A percentile compares a stretch with the other conserved stretches of the same genome.
phyloP scores from a whole-genome alignment of 2,797 vertebrate species.

The Mormyrus proboscirostris region DNA sequence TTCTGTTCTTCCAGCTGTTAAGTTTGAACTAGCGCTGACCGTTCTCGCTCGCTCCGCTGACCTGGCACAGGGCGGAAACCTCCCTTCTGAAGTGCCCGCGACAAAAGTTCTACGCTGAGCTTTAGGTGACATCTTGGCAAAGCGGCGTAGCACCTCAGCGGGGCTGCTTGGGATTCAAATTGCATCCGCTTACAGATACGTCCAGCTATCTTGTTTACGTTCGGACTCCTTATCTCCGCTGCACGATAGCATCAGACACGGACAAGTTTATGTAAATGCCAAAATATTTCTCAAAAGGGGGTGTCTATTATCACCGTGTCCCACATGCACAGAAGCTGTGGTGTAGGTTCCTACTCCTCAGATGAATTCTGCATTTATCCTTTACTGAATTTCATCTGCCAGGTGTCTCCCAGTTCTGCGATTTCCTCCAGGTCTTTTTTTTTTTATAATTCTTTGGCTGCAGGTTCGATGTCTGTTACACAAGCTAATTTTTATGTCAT shows the following conservation, averaged over 20 bases:
- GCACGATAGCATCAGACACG: slow-evolving; percentile 6
- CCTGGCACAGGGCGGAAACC: not conserved
- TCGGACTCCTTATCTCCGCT: not conserved
- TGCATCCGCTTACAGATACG: not conserved
- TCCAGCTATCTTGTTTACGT: slow-evolving; percentile 9
- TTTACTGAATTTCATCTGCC: not conserved
- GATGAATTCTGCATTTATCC: not conserved
- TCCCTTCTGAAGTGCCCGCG: not conserved
- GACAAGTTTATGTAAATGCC: slow-evolving; percentile 7
- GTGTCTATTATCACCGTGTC: not conserved
- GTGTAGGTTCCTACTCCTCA: not conserved
- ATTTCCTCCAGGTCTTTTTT: not conserved
- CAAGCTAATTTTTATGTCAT: slow-evolving; percentile 4
- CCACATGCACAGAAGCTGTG: not conserved
- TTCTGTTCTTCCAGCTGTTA: not conserved
- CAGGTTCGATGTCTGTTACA: slow-evolving; percentile 1
- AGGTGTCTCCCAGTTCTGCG: not conserved
- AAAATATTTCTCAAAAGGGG: slow-evolving; percentile 9
- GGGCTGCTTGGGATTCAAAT: not conserved
- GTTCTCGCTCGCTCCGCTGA: not conserved
- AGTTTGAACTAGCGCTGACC: not conserved
- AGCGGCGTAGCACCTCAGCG: not conserved
- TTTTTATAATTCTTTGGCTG: slow-evolving; percentile 8
- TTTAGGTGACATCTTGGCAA: not conserved
- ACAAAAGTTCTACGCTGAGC: not conserved